Conservation (phyloP, 2,888 invertebrate species). For the Amaurobius ferox region DNA sequence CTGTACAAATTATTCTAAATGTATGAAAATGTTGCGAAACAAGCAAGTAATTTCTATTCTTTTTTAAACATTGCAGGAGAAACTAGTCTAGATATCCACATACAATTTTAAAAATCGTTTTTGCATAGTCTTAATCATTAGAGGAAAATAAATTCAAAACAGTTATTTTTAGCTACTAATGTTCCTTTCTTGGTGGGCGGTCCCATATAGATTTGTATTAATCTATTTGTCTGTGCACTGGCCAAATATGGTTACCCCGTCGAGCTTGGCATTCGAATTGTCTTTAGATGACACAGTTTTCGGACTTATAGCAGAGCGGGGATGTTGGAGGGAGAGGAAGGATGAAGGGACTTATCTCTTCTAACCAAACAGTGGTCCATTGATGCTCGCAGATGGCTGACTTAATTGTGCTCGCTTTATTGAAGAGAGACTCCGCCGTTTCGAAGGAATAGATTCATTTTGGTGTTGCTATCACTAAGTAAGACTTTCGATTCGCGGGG, state of each 20-base stretch:
- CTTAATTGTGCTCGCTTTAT: constrained; percentile 70
- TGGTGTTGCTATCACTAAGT: constrained; percentile 67
- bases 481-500: constrained; percentile 58
- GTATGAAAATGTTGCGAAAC: too few species aligned
- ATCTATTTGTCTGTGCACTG: neutral
- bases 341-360: constrained; percentile 65
- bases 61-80: too few species aligned
- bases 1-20: too few species aligned
- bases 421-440: constrained; percentile 49
- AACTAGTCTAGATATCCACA: too few species aligned
- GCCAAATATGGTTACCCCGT: constrained; percentile 27
- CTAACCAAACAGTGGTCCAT: constrained; percentile 72
- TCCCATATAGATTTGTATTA: too few species aligned
- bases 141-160: too few species aligned
- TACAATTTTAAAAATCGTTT: too few species aligned
- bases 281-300: constrained; percentile 53
- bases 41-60: too few species aligned
- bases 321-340: constrained; percentile 18
- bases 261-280: neutral
- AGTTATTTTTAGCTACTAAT: too few species aligned
- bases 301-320: constrained; percentile 35
- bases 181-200: too few species aligned
- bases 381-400: constrained; percentile 71
- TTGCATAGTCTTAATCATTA: too few species aligned
- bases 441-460: constrained; percentile 70